Conservation (phyloP, 2,113 vertebrate species). For the Spilogale gracilis region DNA sequence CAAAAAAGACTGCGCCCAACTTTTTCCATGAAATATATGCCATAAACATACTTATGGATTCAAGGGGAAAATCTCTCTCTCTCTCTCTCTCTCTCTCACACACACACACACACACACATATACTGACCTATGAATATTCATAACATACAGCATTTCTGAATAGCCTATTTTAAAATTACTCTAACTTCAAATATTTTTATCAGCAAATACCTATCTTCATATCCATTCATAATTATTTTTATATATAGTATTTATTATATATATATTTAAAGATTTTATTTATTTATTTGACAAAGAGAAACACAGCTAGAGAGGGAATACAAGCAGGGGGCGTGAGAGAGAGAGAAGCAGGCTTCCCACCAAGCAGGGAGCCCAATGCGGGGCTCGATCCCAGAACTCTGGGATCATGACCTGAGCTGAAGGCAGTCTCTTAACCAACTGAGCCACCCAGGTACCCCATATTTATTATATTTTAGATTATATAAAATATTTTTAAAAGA, state of each 20-base stretch:
- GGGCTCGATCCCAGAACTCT: too few species aligned
- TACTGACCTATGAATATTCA: background rate
- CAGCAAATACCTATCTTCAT: background rate
- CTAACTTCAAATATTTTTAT: background rate
- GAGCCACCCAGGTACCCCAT: too few species aligned
- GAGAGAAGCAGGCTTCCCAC: too few species aligned
- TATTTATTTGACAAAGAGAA: too few species aligned
- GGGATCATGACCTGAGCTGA: too few species aligned
- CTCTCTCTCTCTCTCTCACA: background rate
- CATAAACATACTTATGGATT: background rate
- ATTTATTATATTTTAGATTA: background rate
- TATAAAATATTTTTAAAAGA: constrained; percentile 23
- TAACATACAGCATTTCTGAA: background rate
- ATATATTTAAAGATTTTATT: too few species aligned
- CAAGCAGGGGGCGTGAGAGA: too few species aligned
- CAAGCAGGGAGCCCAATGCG: too few species aligned
- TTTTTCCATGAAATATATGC: background rate
- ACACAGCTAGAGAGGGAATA: too few species aligned
- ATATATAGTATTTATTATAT: background rate
- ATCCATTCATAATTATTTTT: background rate
- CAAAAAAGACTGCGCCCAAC: background rate
- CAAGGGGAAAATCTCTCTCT: background rate
- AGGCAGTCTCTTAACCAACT: too few species aligned
- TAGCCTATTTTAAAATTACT: background rate
- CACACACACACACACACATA: background rate